Evolutionary conservation across 2,888 invertebrate genomes (phyloP).

Genomic region (Rotaria macrura): DNA sequence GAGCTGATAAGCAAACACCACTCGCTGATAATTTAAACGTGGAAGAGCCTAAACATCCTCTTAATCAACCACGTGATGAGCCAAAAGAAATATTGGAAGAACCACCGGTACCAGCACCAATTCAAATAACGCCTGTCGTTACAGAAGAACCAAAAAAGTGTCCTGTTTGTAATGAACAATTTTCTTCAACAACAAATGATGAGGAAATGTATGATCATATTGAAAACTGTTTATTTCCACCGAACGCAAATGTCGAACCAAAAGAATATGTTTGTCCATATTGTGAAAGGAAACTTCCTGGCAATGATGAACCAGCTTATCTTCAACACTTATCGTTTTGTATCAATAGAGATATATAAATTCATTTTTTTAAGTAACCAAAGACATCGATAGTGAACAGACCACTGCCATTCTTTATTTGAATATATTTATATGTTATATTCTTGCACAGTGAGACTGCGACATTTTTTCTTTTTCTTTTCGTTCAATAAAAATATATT

Average conservation of each 20-base stretch:
- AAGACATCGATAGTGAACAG: neutral
- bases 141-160: neutral
- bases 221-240: neutral
- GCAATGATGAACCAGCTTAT: neutral
- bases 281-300: neutral
- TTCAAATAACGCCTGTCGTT: neutral
- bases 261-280: neutral
- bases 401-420: neutral
- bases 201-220: neutral
- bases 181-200: neutral
- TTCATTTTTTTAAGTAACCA: neutral
- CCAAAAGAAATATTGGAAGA: neutral
- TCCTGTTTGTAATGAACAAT: neutral
- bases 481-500: neutral
- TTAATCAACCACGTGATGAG: neutral
- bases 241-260: neutral
- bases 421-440: neutral
- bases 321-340: neutral
- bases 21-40: neutral
- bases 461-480: neutral
- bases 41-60: neutral
- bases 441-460: neutral
- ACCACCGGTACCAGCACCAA: neutral
- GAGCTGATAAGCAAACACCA: neutral
- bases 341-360: neutral